Base-by-base conservation (phyloP, 2,797 vertebrate species). In the Argentina silus region DNA sequence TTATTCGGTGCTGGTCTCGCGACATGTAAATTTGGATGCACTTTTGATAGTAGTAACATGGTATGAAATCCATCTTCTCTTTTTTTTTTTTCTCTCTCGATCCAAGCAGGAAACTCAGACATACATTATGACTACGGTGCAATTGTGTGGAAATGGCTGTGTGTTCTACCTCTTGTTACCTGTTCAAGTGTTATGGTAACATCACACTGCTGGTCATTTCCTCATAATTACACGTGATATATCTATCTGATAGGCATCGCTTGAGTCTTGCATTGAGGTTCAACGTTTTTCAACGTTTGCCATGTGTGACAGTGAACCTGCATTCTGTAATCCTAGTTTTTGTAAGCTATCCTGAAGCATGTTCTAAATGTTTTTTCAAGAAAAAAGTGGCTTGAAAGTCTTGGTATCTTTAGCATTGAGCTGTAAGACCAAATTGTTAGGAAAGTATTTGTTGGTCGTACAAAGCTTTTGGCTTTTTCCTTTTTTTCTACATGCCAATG, bases 81-180 rank as follows among this genome's bases (percentile, higher is more conserved):
- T 80, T 73, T 62, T 69, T 36, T 42, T 74, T 81, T 36, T 36
- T 36, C 27, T 4, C 78, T 67, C 44, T 83, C 56, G 57, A 50
- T 77, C 7, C 60, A 75, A 80, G 75, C 73, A 3, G 84, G 76
- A 85, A 77, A 67, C 82, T 87, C 69, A 27, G 83, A 85, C 86
- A 78, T 83, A 77, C 81, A 84, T 81, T 61, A 67, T 62, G 79
- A 88, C 84, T 80, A 80, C 80, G 82, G 86, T 83, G 92, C 92
- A 93, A 92, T 94, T 94, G 92, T 91, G 82, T 90, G 83, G 91
- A 94, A 94, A 93, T 94, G 93, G 91, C 90, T 75, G 84, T 78
- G 91, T 93, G 93, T 91, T 90, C 93, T 95, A 95, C 94, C 94
- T 95, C 94, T 84, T 94, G 93, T 95, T 95, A 94, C 94, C 93